phyloP scores from a whole-genome alignment of 2,113 vertebrate genomes.

The Antennarius striatus region DNA sequence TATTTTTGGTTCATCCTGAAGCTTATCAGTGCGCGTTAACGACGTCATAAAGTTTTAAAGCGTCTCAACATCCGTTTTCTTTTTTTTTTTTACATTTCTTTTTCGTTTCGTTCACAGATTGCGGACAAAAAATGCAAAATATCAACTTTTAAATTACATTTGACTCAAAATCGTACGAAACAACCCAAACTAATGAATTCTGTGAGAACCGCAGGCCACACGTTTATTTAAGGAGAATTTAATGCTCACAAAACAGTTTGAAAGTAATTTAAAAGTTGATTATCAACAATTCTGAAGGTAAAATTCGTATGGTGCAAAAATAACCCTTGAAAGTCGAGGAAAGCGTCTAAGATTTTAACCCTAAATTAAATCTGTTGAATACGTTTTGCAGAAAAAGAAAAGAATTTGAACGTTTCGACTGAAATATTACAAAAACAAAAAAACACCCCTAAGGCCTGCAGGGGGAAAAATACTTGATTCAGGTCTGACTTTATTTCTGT shows the following conservation, averaged over 20 bases:
- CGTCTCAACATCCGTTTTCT: slow-evolving; percentile 25
- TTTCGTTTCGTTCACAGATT: slow-evolving; percentile 5
- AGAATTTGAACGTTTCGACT: not conserved
- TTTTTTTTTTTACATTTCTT: not conserved
- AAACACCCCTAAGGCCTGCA: not conserved
- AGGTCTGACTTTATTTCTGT: not conserved
- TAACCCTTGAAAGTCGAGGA: not conserved
- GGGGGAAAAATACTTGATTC: not conserved
- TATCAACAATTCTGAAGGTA: not conserved
- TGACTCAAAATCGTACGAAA: not conserved
- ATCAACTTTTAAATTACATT: not conserved
- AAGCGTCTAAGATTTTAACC: not conserved
- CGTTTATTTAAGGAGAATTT: not conserved
- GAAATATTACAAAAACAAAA: not conserved
- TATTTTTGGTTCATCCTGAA: not conserved
- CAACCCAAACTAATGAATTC: not conserved
- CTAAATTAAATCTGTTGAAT: not conserved
- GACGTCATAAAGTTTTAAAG: slow-evolving; percentile 57
- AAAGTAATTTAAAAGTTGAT: not conserved
- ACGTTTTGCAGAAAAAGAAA: not conserved
- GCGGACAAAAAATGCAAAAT: slow-evolving; percentile 7
- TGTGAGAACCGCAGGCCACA: not conserved
- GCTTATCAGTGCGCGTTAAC: not conserved
- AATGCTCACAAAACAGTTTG: not conserved
- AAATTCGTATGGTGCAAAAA: not conserved